Conservation (phyloP, 1,140 invertebrate genomes). For the Mamestra configurata region DNA sequence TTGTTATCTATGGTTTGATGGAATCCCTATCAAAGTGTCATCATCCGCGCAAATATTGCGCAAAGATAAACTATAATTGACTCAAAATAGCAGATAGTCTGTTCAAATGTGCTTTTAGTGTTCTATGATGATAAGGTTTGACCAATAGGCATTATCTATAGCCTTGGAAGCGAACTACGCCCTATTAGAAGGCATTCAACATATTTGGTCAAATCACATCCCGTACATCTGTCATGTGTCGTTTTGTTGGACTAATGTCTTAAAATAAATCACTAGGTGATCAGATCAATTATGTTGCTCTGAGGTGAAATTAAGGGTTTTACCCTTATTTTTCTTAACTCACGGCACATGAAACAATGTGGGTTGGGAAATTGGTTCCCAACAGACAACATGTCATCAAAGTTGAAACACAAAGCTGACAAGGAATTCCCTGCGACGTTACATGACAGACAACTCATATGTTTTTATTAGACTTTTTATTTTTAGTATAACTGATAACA, state of each 20-base stretch:
- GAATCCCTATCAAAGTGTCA: not conserved
- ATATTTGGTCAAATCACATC: not conserved
- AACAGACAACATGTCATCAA: slow-evolving; percentile 20
- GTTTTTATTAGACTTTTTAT: slow-evolving; percentile 4
- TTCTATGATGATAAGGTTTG: slow-evolving; percentile 14
- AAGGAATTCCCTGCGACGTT: slow-evolving; percentile 3
- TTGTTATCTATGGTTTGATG: not conserved
- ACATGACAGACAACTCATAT: slow-evolving; percentile 4
- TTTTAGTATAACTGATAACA: not conserved
- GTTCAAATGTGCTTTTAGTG: slow-evolving; percentile 12
- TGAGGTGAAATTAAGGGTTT: slow-evolving; percentile 15
- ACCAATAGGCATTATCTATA: slow-evolving; percentile 4
- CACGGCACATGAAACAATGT: slow-evolving; percentile 12
- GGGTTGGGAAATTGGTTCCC: slow-evolving; percentile 12
- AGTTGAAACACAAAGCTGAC: slow-evolving; percentile 23
- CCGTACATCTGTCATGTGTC: too few species aligned
- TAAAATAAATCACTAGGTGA: slow-evolving; percentile 28
- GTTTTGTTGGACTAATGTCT: not conserved
- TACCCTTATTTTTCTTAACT: slow-evolving; percentile 24
- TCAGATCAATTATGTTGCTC: slow-evolving; percentile 38
- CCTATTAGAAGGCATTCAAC: not conserved
- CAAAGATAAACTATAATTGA: slow-evolving; percentile 16
- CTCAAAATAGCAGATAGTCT: slow-evolving; percentile 21
- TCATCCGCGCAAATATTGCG: slow-evolving; percentile 13
- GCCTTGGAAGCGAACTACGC: not conserved